These are phyloP conservation scores for Nomada fucata DNA, from an alignment of 2,888 invertebrate species.

Conservation along the genomic window DNA sequence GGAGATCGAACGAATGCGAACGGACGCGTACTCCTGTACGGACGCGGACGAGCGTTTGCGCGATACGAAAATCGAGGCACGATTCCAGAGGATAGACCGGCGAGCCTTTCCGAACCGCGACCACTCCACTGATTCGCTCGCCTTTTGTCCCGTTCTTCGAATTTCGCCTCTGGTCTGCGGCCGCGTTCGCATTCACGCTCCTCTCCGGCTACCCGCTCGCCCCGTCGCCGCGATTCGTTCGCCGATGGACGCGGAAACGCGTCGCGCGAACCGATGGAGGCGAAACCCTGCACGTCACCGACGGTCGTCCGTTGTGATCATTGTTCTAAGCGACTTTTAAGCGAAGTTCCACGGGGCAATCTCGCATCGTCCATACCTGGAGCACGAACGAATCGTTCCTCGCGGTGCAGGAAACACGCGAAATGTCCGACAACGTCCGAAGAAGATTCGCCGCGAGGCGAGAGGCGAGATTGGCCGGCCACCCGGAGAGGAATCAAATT, in stretches of 20 bases:
- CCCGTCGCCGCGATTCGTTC: neutral
- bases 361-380: no score
- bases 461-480: slow-evolving; percentile 14
- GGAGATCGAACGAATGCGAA: neutral
- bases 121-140: slow-evolving; percentile 15
- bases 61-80: neutral
- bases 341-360: neutral
- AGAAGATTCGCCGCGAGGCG: slow-evolving; percentile 6
- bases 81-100: neutral
- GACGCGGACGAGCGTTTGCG: neutral
- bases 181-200: slow-evolving; percentile 1
- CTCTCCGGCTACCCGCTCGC: neutral
- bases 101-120: slow-evolving; percentile 1
- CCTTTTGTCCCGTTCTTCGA: slow-evolving; percentile 15
- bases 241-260: slow-evolving; percentile 8
- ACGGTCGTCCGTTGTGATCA: neutral
- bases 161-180: slow-evolving; percentile 3
- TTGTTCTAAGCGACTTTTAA: neutral
- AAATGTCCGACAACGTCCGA: neutral
- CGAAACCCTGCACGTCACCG: neutral
- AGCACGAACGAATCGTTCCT: no score
- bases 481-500: slow-evolving; percentile 37
- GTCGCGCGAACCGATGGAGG: slow-evolving; percentile 14
- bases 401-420: neutral
- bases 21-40: neutral